These are phyloP conservation scores for Epizoanthus scotinus DNA, from an alignment of 92 coral and sea anemone genomes.

Conservation along the genomic window DNA sequence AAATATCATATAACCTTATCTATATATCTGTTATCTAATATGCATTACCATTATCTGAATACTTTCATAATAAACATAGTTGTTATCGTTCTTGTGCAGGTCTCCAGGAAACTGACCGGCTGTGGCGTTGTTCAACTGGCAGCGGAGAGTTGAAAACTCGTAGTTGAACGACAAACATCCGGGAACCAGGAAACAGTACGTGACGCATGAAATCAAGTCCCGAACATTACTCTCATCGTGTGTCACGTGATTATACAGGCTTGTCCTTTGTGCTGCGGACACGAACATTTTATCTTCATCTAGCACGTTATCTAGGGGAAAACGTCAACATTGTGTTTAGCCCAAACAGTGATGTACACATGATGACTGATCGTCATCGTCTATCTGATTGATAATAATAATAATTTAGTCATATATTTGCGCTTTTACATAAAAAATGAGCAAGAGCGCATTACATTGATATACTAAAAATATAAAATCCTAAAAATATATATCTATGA, in stretches of 20 bases:
- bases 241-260: too few species aligned
- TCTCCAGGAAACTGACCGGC: constrained; percentile 11
- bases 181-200: constrained; percentile 22
- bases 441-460: too few species aligned
- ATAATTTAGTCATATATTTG: too few species aligned
- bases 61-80: neutral
- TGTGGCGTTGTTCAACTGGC: constrained; percentile 22
- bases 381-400: too few species aligned
- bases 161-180: too few species aligned
- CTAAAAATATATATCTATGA: too few species aligned
- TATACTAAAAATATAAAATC: too few species aligned
- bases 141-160: neutral
- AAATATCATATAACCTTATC: too few species aligned
- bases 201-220: constrained; percentile 8
- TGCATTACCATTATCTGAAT: neutral
- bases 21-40: neutral
- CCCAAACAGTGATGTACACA: too few species aligned
- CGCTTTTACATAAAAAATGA: too few species aligned
- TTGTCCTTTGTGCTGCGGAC: neutral
- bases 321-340: too few species aligned
- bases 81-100: neutral
- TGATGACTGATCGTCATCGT: too few species aligned
- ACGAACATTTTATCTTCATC: neutral
- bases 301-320: constrained; percentile 7
- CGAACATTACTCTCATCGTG: neutral